Evolutionary conservation across 2,113 vertebrate genomes (phyloP), one percentile per base, ranked within the genome.

Genomic region (Brachypodius melanocephalos): DNA sequence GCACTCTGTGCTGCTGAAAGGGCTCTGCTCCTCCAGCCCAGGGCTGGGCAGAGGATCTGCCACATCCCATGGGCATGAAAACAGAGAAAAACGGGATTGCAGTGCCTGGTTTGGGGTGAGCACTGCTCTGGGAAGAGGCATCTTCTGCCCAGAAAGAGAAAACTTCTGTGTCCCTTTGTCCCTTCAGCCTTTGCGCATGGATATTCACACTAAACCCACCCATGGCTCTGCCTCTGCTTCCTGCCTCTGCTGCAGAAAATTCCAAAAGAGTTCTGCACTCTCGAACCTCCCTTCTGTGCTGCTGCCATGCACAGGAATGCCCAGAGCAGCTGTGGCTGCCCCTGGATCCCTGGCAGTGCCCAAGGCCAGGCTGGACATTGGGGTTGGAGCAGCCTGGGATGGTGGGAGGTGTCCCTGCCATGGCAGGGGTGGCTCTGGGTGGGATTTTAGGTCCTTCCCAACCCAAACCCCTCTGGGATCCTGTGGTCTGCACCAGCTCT

Each of bases 271-370:
- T 62, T 26, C 32, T 24, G 28, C 10, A 1, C 32, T 55, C 29
- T n/a, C 8, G 29, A 8, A 0, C 18, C 3, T 0, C 9, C 5
- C 1, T 10, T 28, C 28, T 17, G 6, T 4, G 9, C 40, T 5
- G 28, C 8, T 25, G 5, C 36, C 34, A 3, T 0, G 40, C 46
- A 24, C 46, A 24, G 72, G 26, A n/a, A 1, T n/a, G 8, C 34
- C 45, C 75, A 57, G 66, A 57, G 26, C 2, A 34, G 75, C 74
- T 59, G 52, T 0, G 52, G 46, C 26, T 48, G 65, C 31, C 58
- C 49, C 43, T 59, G 72, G 32, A 36, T 42, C 58, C 42, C 65
- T 68, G 36, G 14, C 3, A 76, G 11, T 32, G 62, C 1, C 72
- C 72, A 1, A n/a, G 46, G 54, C 45, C 45, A 46, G 46, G 46